phyloP scores from a whole-genome alignment of 2,888 invertebrate species.

The Ophion slaviceki region DNA sequence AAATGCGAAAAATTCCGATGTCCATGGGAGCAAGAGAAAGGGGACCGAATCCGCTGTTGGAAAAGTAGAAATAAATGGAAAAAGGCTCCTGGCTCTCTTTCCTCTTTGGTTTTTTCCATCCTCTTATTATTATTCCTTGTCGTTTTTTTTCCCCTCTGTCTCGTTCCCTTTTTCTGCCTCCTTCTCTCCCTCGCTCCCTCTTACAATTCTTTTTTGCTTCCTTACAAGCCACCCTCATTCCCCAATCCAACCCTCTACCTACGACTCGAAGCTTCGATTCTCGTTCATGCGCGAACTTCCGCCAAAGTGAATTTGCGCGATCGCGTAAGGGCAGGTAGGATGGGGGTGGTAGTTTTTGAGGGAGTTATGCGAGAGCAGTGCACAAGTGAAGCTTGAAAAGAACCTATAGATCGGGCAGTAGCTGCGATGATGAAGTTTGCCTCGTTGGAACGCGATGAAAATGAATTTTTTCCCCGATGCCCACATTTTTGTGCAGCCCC shows the following conservation, averaged over 20 bases:
- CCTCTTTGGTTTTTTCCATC: constrained; percentile 39
- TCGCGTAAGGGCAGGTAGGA: constrained; percentile 16
- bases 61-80: constrained; percentile 77
- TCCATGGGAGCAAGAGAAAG: constrained; percentile 63
- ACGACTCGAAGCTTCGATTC: constrained; percentile 71
- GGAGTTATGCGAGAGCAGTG: constrained; percentile 45
- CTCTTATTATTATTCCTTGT: constrained; percentile 47
- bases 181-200: background rate
- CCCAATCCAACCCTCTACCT: constrained; percentile 9
- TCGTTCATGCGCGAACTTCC: constrained; percentile 77
- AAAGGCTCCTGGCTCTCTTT: constrained; percentile 60
- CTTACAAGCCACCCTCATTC: constrained; percentile 38
- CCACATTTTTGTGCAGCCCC: no score
- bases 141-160: constrained; percentile 9
- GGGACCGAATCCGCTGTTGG: constrained; percentile 46
- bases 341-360: constrained; percentile 6
- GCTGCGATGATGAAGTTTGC: no score
- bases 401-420: background rate
- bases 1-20: constrained; percentile 77
- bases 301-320: constrained; percentile 75
- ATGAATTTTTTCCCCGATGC: no score
- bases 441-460: no score
- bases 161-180: background rate
- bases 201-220: constrained; percentile 31
- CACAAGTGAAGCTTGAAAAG: constrained; percentile 27